These are phyloP conservation scores for Cynodonichthys magdalenae DNA, from an alignment of 2,797 vertebrate species.

Conservation along the genomic window DNA sequence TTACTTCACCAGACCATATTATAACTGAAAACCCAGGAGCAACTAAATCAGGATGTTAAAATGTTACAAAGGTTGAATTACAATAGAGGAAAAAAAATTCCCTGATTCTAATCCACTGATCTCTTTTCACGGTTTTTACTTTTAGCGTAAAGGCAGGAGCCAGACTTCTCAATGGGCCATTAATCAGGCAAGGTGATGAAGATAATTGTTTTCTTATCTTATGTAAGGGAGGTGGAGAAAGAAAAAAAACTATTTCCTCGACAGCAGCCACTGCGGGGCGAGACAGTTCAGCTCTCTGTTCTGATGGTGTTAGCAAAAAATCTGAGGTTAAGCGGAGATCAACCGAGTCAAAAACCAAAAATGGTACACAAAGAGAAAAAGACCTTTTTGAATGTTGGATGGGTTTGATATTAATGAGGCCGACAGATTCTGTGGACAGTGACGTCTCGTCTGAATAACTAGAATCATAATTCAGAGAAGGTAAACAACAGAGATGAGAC, in stretches of 20 bases:
- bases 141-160: constrained; percentile 42
- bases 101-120: constrained; percentile 21
- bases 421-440: background rate
- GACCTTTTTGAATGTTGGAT: constrained; percentile 15
- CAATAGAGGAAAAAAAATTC: constrained; percentile 28
- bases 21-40: background rate
- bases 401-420: constrained; percentile 11
- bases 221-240: constrained; percentile 29
- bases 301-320: constrained; percentile 40
- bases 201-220: constrained; percentile 51
- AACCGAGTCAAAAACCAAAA: constrained; percentile 41
- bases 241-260: constrained; percentile 7
- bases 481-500: background rate
- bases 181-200: constrained; percentile 47
- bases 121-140: constrained; percentile 53
- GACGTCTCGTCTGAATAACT: constrained; percentile 25
- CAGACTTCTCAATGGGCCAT: constrained; percentile 49
- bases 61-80: constrained; percentile 43
- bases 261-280: constrained; percentile 5
- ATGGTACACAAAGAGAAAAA: constrained; percentile 20
- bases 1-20: background rate
- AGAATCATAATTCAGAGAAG: constrained; percentile 12
- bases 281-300: constrained; percentile 13
- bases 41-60: constrained; percentile 13
- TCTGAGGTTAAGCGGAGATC: constrained; percentile 36